Evolutionary conservation across 2,888 invertebrate genomes (phyloP).

Genomic region (Drosophila lacicola): DNA sequence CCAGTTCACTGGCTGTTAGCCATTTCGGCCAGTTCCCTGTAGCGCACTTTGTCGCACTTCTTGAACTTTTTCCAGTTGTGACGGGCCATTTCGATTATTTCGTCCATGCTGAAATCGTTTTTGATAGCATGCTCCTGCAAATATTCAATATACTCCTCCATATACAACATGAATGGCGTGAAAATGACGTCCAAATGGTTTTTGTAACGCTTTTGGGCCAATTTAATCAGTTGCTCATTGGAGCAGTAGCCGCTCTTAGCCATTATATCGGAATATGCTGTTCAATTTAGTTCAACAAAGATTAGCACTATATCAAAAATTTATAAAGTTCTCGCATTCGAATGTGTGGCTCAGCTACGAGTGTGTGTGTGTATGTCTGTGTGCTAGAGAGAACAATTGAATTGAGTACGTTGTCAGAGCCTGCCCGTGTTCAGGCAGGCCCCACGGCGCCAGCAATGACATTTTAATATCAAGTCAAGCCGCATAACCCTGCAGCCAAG

Average conservation of each 20-base stretch:
- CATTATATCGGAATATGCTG: constrained; percentile 29
- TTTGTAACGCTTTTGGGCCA: constrained; percentile 27
- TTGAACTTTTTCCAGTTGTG: constrained; percentile 20
- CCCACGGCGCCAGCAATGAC: constrained; percentile 45
- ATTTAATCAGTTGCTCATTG: constrained; percentile 31
- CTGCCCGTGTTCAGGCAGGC: constrained; percentile 13
- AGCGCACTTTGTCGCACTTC: constrained; percentile 17
- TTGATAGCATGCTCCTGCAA: constrained; percentile 18
- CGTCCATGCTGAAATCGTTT: constrained; percentile 8
- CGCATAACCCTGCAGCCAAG: constrained; percentile 28
- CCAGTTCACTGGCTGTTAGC: constrained; percentile 11
- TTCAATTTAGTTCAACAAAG: background rate
- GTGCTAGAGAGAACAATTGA: background rate
- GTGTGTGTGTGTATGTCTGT: background rate
- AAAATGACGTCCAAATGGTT: background rate
- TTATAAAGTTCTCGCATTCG: background rate
- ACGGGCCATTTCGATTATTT: constrained; percentile 14
- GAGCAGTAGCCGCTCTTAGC: constrained; percentile 43
- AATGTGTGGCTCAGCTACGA: background rate
- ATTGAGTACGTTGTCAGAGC: constrained; percentile 10
- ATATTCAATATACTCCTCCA: constrained; percentile 35
- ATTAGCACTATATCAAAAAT: background rate
- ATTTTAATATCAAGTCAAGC: constrained; percentile 50
- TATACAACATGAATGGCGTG: constrained; percentile 32
- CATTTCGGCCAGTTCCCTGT: constrained; percentile 19